Percentiles rank a stretch among this genome's conserved stretches.
phyloP scores from a whole-genome alignment of 2,797 vertebrate genomes.

The Delichon dasypus region DNA sequence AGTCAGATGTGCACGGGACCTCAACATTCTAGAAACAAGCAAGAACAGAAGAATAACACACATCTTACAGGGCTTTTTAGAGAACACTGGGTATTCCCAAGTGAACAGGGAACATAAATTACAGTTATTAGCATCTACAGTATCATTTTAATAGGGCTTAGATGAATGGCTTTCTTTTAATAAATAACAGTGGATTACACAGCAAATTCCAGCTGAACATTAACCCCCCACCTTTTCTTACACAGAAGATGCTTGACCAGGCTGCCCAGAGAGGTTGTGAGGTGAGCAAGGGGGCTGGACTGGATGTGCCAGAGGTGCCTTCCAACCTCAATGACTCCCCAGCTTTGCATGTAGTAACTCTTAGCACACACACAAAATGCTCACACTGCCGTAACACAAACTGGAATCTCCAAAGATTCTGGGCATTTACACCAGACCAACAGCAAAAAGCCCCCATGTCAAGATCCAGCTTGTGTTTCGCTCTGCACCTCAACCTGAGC shows the following conservation, averaged over 20 bases:
- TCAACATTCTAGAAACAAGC: background rate
- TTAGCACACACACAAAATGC: background rate
- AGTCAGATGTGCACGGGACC: background rate
- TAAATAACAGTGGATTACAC: background rate
- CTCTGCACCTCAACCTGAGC: background rate
- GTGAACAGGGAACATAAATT: background rate
- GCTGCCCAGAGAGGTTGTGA: background rate
- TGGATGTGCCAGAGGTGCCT: background rate
- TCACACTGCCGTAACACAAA: accelerated
- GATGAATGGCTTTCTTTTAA: background rate
- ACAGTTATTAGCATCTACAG: background rate
- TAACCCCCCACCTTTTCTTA: background rate
- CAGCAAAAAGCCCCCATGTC: accelerated
- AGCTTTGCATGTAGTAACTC: background rate
- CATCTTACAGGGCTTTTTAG: background rate
- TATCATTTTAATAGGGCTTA: background rate
- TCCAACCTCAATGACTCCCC: background rate
- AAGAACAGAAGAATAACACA: background rate
- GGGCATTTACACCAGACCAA: background rate
- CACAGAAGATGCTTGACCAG: background rate
- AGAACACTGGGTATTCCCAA: background rate
- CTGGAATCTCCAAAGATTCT: background rate
- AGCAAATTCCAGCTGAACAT: background rate
- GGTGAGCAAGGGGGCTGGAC: background rate
- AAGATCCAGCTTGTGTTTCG: background rate